phyloP scores from a whole-genome alignment of 2,797 vertebrate genomes.

The Eospalax fontanierii region DNA sequence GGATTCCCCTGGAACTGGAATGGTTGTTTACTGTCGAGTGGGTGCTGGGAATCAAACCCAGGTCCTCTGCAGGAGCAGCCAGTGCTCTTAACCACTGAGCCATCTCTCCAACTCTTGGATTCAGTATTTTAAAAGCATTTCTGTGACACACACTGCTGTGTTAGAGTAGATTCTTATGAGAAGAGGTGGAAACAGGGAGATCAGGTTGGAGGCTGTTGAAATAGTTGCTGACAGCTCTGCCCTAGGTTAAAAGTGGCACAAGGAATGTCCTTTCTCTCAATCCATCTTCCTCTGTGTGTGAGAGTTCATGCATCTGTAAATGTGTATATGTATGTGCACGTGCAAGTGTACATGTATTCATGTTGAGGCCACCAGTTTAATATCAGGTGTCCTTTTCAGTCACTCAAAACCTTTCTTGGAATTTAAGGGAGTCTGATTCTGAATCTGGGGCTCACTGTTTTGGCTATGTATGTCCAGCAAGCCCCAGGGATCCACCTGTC shows the following conservation, averaged over 20 bases:
- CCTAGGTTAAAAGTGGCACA: not conserved
- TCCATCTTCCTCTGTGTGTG: no score
- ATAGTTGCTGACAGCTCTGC: not conserved
- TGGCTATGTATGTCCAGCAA: not conserved
- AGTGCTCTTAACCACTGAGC: no score
- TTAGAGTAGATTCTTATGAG: slow-evolving; percentile 10
- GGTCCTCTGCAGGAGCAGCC: no score
- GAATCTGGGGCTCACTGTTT: not conserved
- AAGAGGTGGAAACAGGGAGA: not conserved
- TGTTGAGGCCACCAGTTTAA: not conserved
- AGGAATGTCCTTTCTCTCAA: not conserved
- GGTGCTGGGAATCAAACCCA: no score
- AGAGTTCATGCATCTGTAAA: not conserved
- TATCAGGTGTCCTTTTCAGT: not conserved
- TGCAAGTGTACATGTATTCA: not conserved
- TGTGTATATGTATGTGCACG: not conserved
- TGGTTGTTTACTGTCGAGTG: no score
- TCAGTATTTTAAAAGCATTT: slow-evolving; percentile 42
- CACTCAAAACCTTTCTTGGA: not conserved
- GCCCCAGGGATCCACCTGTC: not conserved
- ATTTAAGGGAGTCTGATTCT: not conserved
- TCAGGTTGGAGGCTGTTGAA: not conserved
- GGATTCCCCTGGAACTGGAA: no score
- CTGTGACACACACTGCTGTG: not conserved
- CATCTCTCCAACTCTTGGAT: no score